Evolutionary conservation across 1,140 invertebrate genomes (phyloP).

Genomic region (Diuraphis noxia): DNA sequence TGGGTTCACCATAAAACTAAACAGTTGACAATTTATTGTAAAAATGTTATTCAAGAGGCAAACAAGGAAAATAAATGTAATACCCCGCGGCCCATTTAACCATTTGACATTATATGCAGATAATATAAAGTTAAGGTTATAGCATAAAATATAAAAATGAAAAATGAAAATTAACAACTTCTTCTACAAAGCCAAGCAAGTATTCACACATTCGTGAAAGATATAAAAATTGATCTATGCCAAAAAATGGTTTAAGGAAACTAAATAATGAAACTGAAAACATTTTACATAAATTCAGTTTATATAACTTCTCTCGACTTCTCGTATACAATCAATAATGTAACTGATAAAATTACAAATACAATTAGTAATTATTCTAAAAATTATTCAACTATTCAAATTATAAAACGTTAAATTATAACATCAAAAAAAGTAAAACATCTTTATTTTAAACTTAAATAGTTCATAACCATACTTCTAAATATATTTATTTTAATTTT

Average conservation of each 20-base stretch:
- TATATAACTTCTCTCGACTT: not conserved
- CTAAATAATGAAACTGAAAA: not conserved
- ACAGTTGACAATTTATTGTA: not conserved
- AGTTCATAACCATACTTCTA: not conserved
- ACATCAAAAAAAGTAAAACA: not conserved
- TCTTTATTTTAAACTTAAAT: not conserved
- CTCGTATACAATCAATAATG: not conserved
- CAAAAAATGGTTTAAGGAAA: not conserved
- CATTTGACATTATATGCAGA: not conserved
- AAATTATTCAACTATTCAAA: not conserved
- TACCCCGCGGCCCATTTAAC: not conserved
- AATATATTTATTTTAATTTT: not conserved
- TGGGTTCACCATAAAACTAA: not conserved
- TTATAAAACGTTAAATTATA: not conserved
- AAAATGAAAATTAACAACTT: not conserved
- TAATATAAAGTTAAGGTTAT: not conserved
- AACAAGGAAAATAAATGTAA: not conserved
- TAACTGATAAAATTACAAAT: not conserved
- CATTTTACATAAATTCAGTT: not conserved
- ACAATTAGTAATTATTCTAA: not conserved
- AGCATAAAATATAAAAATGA: not conserved
- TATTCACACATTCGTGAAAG: not conserved
- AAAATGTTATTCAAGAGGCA: not conserved
- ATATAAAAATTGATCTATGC: too few species aligned
- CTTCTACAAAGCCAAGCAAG: not conserved